Conservation (phyloP, 2,888 invertebrate species). For the Conomelus anceps region DNA sequence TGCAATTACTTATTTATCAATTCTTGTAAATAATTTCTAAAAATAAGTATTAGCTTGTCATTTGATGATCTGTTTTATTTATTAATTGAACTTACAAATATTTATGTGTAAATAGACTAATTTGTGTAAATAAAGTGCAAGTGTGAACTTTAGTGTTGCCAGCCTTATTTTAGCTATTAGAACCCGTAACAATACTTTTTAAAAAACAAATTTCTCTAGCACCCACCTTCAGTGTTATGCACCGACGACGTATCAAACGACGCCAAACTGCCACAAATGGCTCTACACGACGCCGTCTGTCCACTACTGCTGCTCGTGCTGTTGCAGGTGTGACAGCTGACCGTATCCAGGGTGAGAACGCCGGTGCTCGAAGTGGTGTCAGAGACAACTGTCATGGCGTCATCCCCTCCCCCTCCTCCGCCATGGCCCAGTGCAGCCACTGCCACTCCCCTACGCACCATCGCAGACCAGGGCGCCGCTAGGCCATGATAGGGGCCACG, state of each 20-base stretch:
- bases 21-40: no score
- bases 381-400: background rate
- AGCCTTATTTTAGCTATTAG: no score
- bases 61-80: no score
- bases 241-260: slow-evolving; percentile 48
- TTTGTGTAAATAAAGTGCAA: no score
- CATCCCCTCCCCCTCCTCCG: no score
- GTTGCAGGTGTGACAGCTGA: slow-evolving; percentile 20
- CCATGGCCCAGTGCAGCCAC: no score
- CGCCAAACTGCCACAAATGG: slow-evolving; percentile 50
- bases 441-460: slow-evolving; percentile 34
- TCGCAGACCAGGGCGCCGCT: slow-evolving; percentile 15
- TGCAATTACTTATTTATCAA: no score
- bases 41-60: no score
- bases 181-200: background rate
- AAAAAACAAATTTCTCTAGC: background rate
- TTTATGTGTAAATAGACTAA: no score
- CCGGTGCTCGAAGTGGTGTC: slow-evolving; percentile 37
- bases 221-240: slow-evolving; percentile 50
- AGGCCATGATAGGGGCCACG: slow-evolving; percentile 15
- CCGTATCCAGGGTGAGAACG: slow-evolving; percentile 20
- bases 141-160: no score
- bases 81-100: no score
- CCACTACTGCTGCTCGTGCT: slow-evolving; percentile 44
- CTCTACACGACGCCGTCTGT: slow-evolving; percentile 48